Evolutionary conservation across 2,888 invertebrate species (phyloP).

Genomic region (Metopia argyrocephala): DNA sequence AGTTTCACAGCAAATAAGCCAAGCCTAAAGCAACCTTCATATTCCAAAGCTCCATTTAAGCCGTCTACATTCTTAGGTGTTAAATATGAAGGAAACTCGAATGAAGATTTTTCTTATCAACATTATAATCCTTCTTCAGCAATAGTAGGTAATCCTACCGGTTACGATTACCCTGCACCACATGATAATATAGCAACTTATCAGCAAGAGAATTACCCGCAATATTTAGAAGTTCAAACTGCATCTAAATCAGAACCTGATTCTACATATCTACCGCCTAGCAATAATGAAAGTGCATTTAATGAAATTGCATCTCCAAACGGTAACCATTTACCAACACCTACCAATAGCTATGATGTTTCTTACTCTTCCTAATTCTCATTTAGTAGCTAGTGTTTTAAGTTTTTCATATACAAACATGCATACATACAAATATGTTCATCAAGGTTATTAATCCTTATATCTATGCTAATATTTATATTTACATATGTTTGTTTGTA

Average conservation of each 20-base stretch:
- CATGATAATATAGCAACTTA: conserved; percentile 55
- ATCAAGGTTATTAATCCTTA: not conserved
- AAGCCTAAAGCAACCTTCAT: conserved; percentile 30
- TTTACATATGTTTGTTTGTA: not conserved
- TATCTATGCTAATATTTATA: not conserved
- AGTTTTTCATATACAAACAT: conserved; percentile 1
- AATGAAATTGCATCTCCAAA: conserved; percentile 23
- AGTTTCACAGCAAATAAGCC: conserved; percentile 73
- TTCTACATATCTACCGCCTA: conserved; percentile 68
- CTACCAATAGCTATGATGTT: conserved; percentile 49
- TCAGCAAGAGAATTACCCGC: conserved; percentile 67
- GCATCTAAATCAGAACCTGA: conserved; percentile 70
- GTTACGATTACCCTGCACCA: conserved; percentile 69
- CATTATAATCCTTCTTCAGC: conserved; percentile 67
- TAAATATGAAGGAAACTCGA: conserved; percentile 69
- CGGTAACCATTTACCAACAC: conserved; percentile 58
- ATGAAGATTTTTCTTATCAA: conserved; percentile 64
- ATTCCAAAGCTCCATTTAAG: conserved; percentile 73
- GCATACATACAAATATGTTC: not conserved
- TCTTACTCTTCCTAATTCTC: conserved; percentile 40
- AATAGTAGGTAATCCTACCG: conserved; percentile 55
- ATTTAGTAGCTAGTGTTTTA: not conserved
- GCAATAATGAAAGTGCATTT: conserved; percentile 8
- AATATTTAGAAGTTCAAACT: conserved; percentile 64
- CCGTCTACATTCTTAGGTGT: conserved; percentile 76